Base-by-base conservation (phyloP, 2,113 vertebrate genomes). In the Myxocyprinus asiaticus region DNA sequence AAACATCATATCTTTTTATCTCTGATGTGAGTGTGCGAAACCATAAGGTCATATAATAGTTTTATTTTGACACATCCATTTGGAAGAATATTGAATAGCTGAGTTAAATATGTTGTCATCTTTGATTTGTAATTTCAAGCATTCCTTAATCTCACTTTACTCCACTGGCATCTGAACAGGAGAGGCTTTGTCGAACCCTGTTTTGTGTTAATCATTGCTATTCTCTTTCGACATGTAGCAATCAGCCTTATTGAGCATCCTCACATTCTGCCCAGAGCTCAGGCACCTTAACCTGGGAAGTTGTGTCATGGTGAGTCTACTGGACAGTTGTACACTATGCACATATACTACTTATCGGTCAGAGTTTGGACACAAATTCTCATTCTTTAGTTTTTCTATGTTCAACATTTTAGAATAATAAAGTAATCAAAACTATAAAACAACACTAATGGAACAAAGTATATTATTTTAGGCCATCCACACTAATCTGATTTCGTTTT, bases 211-310 rank as follows among this genome's bases (percentile, higher is more conserved):
- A 68, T 9, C 7, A n/a, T 53, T 6, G 0, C 44, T 48, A 9
- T 62, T 61, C 6, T 76, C 14, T 92, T 87, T 91, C 85, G 11
- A 5, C 58, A 62, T 45, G 87, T 63, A 98, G 98, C 98, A 99
- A 97, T 97, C 96, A 53, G 94, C 96, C 47, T 90, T 98, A 82
- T 93, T 99, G 90, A 98, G 93, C 89, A 97, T 99, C 90, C 91
- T 99, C 89, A 98, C 96, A 85, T 99, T 98, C 94, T 99, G 97
- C 85, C 91, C 94, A 4, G 96, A 98, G 85, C 92, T 99, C 87
- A 95, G 91, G 85, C 96, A 99, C 91, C 95, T 99, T 84, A 98
- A 95, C 91, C 90, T 99, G 67, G 98, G 97, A 79, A 98, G 96
- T 89, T 99, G 98, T 3, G 93, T 98, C 75, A 95, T 96, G 96